These are phyloP conservation scores for Spialia ferax DNA, from an alignment of 2,888 invertebrate species.

Conservation along the genomic window DNA sequence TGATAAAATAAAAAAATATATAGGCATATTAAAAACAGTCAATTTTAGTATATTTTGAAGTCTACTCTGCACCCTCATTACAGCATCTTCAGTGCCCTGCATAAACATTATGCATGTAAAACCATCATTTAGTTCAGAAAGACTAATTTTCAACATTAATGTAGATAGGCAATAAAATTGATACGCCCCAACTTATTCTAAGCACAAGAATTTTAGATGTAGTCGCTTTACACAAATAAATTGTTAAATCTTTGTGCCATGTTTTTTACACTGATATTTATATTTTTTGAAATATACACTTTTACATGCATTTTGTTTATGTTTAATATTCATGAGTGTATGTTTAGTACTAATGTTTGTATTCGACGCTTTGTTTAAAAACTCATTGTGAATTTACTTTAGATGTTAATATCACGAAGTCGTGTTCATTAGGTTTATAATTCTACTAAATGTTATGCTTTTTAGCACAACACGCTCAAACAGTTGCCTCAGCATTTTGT, in stretches of 20 bases:
- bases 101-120: conserved; percentile 25
- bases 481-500: conserved; percentile 5
- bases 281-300: conserved; percentile 7
- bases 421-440: conserved; percentile 21
- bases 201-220: conserved; percentile 20
- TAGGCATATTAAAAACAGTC: no score
- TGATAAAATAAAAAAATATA: not conserved
- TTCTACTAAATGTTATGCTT: conserved; percentile 11
- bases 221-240: conserved; percentile 12
- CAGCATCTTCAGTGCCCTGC: not conserved
- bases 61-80: no score
- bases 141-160: not conserved
- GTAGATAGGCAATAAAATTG: conserved; percentile 6
- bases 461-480: not conserved
- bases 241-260: conserved; percentile 28
- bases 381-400: conserved; percentile 12
- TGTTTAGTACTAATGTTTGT: conserved; percentile 5
- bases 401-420: conserved; percentile 10
- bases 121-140: not conserved
- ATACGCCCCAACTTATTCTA: conserved; percentile 20
- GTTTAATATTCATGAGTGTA: not conserved
- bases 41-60: no score
- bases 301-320: conserved; percentile 30
- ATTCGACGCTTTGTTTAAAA: conserved; percentile 14
- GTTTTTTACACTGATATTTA: conserved; percentile 6